Conservation (phyloP, 1,140 invertebrate genomes). For the Chymomyza costata region DNA sequence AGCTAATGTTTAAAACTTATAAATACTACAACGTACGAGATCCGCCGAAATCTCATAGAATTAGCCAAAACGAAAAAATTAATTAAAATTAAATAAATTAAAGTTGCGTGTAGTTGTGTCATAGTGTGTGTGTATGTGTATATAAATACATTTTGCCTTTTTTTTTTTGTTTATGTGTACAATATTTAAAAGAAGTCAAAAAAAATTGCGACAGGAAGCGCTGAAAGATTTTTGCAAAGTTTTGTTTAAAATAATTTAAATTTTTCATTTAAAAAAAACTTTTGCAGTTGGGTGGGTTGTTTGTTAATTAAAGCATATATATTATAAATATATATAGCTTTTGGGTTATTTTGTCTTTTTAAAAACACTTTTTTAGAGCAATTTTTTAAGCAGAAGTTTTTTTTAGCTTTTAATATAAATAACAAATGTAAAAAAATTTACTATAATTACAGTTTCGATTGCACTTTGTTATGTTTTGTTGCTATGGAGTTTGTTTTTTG, state of each 20-base stretch:
- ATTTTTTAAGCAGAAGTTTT: conserved; percentile 24
- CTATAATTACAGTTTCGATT: conserved; percentile 47
- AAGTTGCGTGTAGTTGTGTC: conserved; percentile 37
- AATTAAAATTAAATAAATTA: conserved; percentile 22
- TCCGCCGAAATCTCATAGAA: conserved; percentile 70
- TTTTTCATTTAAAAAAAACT: too few relatives aligned
- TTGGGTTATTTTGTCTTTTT: conserved; percentile 36
- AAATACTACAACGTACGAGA: conserved; percentile 73
- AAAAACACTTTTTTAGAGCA: conserved; percentile 35
- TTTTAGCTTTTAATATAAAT: conserved; percentile 38
- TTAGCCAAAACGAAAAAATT: conserved; percentile 49
- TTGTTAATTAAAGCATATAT: too few relatives aligned
- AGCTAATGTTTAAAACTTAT: conserved; percentile 66
- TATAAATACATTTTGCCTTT: too few relatives aligned
- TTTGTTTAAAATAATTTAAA: too few relatives aligned
- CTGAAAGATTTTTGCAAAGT: conserved; percentile 12
- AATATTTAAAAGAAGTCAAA: too few relatives aligned
- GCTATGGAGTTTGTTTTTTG: conserved; percentile 19
- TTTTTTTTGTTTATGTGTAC: too few relatives aligned
- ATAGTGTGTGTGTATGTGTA: conserved; percentile 24
- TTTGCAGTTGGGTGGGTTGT: too few relatives aligned
- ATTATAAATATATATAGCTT: too few relatives aligned
- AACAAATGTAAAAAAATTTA: conserved; percentile 59
- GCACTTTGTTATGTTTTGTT: conserved; percentile 55
- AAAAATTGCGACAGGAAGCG: conserved; percentile 48